Conservation (phyloP, 2,113 vertebrate species). For the Psophia crepitans region DNA sequence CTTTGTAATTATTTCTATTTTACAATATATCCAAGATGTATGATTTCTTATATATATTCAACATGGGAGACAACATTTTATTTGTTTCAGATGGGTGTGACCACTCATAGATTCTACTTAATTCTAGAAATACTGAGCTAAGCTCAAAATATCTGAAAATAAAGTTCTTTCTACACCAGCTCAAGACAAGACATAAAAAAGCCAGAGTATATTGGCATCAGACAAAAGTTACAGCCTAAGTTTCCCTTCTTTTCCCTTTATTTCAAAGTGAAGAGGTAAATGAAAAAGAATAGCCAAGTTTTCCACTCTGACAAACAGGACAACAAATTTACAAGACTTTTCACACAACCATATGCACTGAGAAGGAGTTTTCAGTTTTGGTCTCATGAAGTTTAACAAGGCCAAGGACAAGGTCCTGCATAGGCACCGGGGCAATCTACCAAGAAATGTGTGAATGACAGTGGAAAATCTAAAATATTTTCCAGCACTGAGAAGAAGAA, state of each 20-base stretch:
- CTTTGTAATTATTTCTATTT: not conserved
- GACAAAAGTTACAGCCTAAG: accelerated
- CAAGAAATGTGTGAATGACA: not conserved
- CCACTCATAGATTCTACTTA: no score
- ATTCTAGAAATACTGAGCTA: not conserved
- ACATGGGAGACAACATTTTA: not conserved
- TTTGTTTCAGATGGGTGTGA: not conserved
- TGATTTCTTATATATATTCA: not conserved
- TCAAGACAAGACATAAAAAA: not conserved
- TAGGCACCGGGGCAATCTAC: not conserved
- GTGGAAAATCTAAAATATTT: not conserved
- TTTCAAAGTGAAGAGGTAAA: not conserved
- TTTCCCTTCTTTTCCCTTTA: not conserved
- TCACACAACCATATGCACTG: not conserved
- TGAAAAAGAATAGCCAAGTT: not conserved
- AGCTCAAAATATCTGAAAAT: not conserved
- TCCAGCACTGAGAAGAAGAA: not conserved
- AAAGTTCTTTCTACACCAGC: not conserved
- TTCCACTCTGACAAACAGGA: not conserved
- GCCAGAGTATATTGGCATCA: not conserved
- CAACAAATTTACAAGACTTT: not conserved
- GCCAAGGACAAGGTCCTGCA: no score
- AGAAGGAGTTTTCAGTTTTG: not conserved
- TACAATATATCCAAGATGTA: not conserved
- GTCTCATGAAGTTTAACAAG: no score